Evolutionary conservation across 2,888 invertebrate species (phyloP), one percentile per base, ranked within the genome.

Genomic region (Antitype chi): DNA sequence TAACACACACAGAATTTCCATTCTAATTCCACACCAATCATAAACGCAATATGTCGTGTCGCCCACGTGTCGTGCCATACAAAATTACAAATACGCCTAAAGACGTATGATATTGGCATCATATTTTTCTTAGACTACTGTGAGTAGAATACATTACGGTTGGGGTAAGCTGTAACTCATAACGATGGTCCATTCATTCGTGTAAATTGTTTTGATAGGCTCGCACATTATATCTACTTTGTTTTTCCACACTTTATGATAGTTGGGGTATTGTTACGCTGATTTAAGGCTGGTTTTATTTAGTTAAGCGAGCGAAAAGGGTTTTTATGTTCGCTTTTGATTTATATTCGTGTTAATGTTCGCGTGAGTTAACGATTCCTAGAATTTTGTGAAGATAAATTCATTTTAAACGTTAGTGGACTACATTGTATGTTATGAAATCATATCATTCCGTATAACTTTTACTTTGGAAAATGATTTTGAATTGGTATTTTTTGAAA

Each of bases 201-300:
- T 76, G 84, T 85, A 81, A 83, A 85, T 83, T 83, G 76, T 83
- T 85, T 77, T 87, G 81, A 83, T 85, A 86, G 72, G 75, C 57
- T 70, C 32, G 38, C 47, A 68, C 60, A 74, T 78, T 72, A 70
- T 74, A 74, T 82, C 57, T 74, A 76, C 67, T 81, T 74, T 68
- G 78, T 81, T 64, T 75, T 78, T 78, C 72, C 55, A 64, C 74
- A 70, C 53, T 85, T 82, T 83, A 86, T 78, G 73, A 74, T 81
- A 70, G 78, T 74, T 57, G 47, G 74, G 55, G 49, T 68, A 77
- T 71, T 71, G 72, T 80, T 68, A 74, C 43, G 47, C 57, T 72
- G 76, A 77, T 77, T 66, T 84, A 82, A 63, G 62, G 53, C 64
- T 69, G 43, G 43, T 70, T 77, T 84, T 81, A 88, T 85, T 81